Evolutionary conservation across 1,140 invertebrate genomes (phyloP).

Genomic region (Euglossa dilemma): DNA sequence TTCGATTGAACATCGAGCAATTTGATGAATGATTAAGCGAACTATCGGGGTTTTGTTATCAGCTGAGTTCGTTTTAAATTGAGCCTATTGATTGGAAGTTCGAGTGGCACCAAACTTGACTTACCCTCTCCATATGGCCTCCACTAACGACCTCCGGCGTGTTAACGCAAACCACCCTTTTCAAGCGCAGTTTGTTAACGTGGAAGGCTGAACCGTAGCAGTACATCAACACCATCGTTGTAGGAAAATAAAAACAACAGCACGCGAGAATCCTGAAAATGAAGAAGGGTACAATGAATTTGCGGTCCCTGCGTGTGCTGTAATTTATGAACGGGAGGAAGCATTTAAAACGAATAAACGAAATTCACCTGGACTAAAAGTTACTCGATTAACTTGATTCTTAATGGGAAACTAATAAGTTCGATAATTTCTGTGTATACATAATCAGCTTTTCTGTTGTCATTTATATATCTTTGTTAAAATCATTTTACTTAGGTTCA

Average conservation of each 20-base stretch:
- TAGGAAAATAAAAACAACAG: conserved; percentile 93
- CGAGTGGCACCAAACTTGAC: conserved; percentile 49
- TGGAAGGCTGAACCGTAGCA: conserved; percentile 94
- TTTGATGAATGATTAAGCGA: conserved; percentile 1
- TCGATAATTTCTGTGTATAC: too few relatives aligned
- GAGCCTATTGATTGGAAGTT: conserved; percentile 28
- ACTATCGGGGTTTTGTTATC: background rate
- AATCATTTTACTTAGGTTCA: too few relatives aligned
- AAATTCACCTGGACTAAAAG: background rate
- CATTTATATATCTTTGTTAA: too few relatives aligned
- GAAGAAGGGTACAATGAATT: background rate
- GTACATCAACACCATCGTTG: conserved; percentile 95
- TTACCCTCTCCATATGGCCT: conserved; percentile 83
- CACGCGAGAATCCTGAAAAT: conserved; percentile 88
- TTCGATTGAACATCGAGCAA: background rate
- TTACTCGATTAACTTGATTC: too few relatives aligned
- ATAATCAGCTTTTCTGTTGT: too few relatives aligned
- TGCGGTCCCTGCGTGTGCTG: background rate
- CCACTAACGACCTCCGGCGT: conserved; percentile 81
- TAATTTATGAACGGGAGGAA: background rate
- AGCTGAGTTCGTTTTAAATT: conserved; percentile 5
- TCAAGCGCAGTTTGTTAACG: conserved; percentile 90
- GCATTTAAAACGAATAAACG: background rate
- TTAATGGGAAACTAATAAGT: too few relatives aligned
- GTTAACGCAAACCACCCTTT: conserved; percentile 82